These are phyloP conservation scores for Nixonia krombeini DNA, from an alignment of 1,140 invertebrate genomes.

Conservation along the genomic window DNA sequence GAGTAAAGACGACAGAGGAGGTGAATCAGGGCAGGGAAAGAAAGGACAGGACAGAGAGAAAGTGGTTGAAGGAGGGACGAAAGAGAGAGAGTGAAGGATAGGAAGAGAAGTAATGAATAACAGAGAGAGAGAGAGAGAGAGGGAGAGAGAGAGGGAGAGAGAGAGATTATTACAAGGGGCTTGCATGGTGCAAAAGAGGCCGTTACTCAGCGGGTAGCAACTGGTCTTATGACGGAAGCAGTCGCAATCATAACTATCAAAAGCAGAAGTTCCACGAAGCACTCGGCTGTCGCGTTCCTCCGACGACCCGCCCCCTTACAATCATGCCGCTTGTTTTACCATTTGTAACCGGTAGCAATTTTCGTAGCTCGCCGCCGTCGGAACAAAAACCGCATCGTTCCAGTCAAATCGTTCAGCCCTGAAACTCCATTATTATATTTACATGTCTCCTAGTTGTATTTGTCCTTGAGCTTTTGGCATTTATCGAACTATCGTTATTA, in stretches of 20 bases:
- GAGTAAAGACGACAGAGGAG: conserved; percentile 15
- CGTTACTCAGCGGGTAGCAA: conserved; percentile 51
- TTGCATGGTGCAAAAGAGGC: conserved; percentile 39
- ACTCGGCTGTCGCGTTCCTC: conserved; percentile 24
- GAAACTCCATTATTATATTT: conserved; percentile 40
- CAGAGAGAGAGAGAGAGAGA: conserved; percentile 3
- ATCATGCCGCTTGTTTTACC: conserved; percentile 61
- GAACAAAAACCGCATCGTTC: conserved; percentile 47
- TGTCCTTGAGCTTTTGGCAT: conserved; percentile 47
- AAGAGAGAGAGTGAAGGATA: too few species aligned
- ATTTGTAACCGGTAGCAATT: conserved; percentile 59
- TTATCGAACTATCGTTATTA: conserved; percentile 44
- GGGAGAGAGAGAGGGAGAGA: not conserved
- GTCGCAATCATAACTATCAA: conserved; percentile 66
- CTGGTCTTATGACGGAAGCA: conserved; percentile 41
- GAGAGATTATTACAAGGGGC: conserved; percentile 22
- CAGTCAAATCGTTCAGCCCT: conserved; percentile 27
- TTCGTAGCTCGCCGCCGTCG: conserved; percentile 39
- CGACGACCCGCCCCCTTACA: conserved; percentile 48
- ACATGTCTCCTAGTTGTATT: conserved; percentile 31
- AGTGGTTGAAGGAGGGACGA: conserved; percentile 10
- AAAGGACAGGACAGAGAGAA: not conserved
- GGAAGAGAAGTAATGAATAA: too few species aligned
- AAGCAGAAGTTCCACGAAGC: conserved; percentile 54
- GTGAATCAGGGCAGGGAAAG: conserved; percentile 1